Conservation (phyloP, 2,113 vertebrate species). For the Onychostoma macrolepis region DNA sequence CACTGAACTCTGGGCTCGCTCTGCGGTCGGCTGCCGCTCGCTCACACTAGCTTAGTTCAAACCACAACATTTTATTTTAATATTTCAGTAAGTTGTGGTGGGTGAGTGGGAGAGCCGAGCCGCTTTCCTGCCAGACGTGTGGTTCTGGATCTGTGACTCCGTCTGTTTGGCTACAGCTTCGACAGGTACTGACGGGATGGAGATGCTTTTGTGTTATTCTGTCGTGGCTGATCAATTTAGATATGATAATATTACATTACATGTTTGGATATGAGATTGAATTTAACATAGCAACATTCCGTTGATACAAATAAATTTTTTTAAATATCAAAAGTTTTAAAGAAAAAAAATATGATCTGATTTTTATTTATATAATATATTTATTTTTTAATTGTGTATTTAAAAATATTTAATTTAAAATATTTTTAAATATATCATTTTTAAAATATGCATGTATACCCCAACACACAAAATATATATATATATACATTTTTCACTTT, state of each 20-base stretch:
- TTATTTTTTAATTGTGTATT: too few relatives aligned
- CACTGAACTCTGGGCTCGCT: conserved; percentile 22
- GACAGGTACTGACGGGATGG: background rate
- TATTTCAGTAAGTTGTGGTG: conserved; percentile 49
- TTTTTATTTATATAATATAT: too few relatives aligned
- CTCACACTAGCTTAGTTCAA: conserved; percentile 45
- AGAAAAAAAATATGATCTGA: background rate
- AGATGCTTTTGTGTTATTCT: background rate
- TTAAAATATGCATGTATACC: too few relatives aligned
- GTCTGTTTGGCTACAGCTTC: background rate
- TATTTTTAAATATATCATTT: too few relatives aligned
- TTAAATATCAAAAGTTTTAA: background rate
- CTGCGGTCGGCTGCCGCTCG: conserved; percentile 27
- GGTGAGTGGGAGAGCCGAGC: conserved; percentile 17
- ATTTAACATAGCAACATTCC: background rate
- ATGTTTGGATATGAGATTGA: background rate
- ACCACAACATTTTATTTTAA: conserved; percentile 55
- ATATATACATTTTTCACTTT: too few relatives aligned
- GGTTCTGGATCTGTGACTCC: background rate
- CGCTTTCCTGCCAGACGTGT: conserved; percentile 32
- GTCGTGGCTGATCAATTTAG: background rate
- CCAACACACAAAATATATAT: too few relatives aligned
- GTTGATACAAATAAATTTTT: background rate
- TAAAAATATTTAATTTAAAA: too few relatives aligned
- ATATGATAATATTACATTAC: background rate